Percentiles rank a stretch among this genome's conserved stretches.
Conservation (phyloP, 2,888 invertebrate genomes). For the Phyllotreta striolata region DNA sequence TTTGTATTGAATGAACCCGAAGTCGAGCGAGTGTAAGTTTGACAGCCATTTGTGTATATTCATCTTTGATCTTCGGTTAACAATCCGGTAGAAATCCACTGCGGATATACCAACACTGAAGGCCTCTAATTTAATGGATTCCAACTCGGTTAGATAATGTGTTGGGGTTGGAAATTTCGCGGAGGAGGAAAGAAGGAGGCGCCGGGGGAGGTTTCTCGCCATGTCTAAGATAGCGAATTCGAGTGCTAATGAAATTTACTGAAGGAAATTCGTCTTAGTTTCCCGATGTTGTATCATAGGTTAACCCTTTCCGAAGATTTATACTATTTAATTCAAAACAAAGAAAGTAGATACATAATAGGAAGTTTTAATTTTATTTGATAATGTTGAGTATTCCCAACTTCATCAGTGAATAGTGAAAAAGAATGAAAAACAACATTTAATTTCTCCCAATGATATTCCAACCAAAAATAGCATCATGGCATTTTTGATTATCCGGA, state of each 20-base stretch:
- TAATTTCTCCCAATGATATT: too few species aligned
- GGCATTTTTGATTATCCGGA: not conserved
- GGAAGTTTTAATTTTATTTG: too few species aligned
- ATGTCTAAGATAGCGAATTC: slow-evolving; percentile 12
- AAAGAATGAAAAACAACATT: too few species aligned
- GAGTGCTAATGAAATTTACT: slow-evolving; percentile 17
- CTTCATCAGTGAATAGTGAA: too few species aligned
- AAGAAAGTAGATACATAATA: too few species aligned
- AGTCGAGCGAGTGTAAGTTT: slow-evolving; percentile 48
- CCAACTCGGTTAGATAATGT: slow-evolving; percentile 34
- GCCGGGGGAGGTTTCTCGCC: slow-evolving; percentile 4
- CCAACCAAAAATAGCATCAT: too few species aligned
- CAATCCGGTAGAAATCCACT: slow-evolving; percentile 52
- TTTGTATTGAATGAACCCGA: slow-evolving; percentile 48
- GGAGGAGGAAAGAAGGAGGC: not conserved
- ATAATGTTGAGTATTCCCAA: too few species aligned
- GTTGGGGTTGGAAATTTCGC: slow-evolving; percentile 13
- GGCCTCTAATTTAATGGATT: slow-evolving; percentile 47
- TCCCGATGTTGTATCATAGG: too few species aligned
- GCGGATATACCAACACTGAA: slow-evolving; percentile 43
- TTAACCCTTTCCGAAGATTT: too few species aligned
- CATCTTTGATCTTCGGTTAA: slow-evolving; percentile 57
- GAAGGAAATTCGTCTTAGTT: slow-evolving; percentile 16
- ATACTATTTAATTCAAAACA: too few species aligned
- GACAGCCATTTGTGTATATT: slow-evolving; percentile 54